Evolutionary conservation across 2,113 vertebrate genomes (phyloP), one percentile per base, ranked within the genome.

Genomic region (Andinoacara biseriatus): DNA sequence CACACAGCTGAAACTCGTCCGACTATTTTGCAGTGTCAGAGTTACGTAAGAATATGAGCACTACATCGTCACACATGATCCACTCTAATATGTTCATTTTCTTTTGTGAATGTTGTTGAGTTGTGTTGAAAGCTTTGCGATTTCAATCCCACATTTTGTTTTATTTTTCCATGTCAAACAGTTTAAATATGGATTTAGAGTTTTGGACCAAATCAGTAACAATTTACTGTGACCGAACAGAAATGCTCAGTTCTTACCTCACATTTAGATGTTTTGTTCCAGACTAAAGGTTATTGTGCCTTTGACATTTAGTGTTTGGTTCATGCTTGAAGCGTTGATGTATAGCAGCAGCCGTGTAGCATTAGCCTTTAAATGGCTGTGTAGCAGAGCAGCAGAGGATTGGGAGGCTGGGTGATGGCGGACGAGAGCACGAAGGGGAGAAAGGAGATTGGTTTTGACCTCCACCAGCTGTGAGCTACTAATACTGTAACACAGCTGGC

Each of bases 381-480:
- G 10, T 67, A 35, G 40, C 75, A 52, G 63, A 75, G 77, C 76
- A 49, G 61, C 56, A 1, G 63, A 78, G 40, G 82, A 83, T 74
- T 52, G 81, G n/a, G 52, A 8, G 72, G 79, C 33, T 43, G 75
- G 24, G 15, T 13, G 54, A 57, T 29, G 58, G 38, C 20, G 76
- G 85, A 82, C 61, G 81, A 86, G 61, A 87, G 80, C 77, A 78
- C 83, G 83, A 84, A 65, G 72, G 58, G 69, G 63, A 85, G 59
- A 84, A 14, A 58, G 76, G 78, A 91, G 90, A 92, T 92, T 91
- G 89, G 29, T 81, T 88, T 87, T 88, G 91, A 90, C 89, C 92
- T 90, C 78, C 81, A 82, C 38, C 78, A 75, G 87, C 86, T 85
- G 85, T 79, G 78, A 83, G 78, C 52, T 60, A 65, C 69, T 78